Conservation (phyloP, 2,888 invertebrate genomes). For the Caenorhabditis auriculariae region DNA sequence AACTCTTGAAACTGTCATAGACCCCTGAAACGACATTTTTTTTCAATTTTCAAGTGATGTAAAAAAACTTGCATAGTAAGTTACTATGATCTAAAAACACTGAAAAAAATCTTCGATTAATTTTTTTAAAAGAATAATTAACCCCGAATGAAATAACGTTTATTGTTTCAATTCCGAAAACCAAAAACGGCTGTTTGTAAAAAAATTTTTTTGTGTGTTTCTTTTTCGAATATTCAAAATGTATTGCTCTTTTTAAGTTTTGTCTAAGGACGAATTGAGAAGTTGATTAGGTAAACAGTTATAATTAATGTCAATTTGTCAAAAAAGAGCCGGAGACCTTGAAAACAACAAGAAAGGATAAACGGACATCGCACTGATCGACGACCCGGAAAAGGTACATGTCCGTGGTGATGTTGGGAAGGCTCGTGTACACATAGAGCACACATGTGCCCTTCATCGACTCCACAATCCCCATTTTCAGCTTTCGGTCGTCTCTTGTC, state of each 20-base stretch:
- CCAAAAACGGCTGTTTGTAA: no score
- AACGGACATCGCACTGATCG: slow-evolving; percentile 20
- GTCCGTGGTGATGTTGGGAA: slow-evolving; percentile 9
- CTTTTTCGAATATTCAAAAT: not conserved
- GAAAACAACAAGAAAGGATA: not conserved
- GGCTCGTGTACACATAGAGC: slow-evolving; percentile 26
- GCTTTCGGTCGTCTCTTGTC: slow-evolving; percentile 10
- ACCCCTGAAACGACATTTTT: slow-evolving; percentile 13
- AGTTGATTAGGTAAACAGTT: no score
- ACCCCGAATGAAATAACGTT: slow-evolving; percentile 9
- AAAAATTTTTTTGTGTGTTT: not conserved
- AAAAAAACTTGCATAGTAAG: not conserved
- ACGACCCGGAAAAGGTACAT: slow-evolving; percentile 34
- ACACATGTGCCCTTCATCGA: slow-evolving; percentile 31
- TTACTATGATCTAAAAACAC: not conserved
- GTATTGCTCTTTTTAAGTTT: slow-evolving; percentile 19
- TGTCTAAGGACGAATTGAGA: slow-evolving; percentile 6
- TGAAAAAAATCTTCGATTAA: not conserved
- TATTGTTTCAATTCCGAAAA: not conserved
- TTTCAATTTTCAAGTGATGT: not conserved
- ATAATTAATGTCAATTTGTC: no score
- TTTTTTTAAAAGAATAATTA: not conserved
- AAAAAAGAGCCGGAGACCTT: no score
- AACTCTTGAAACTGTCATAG: slow-evolving; percentile 20
- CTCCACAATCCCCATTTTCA: slow-evolving; percentile 6